Evolutionary conservation across 2,888 invertebrate species (phyloP), one percentile per base, ranked within the genome.

Genomic region (Caenorhabditis panamensis): DNA sequence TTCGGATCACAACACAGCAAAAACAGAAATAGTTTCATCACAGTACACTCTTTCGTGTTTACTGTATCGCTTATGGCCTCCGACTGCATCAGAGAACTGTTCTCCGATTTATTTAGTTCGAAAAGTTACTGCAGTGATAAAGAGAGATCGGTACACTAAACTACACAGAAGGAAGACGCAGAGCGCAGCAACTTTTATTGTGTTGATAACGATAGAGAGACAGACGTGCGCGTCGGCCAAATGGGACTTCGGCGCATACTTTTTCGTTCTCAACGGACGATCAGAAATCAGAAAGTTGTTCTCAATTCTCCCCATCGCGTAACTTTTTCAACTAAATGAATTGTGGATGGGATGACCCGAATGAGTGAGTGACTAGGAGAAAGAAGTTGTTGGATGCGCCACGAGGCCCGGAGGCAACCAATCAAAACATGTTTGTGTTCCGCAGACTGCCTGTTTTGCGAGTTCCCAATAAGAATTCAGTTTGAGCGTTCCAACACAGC

Each of bases 241-340:
- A 36, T 37, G 53, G 22, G 26, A 37, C 24, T n/a, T 28, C n/a
- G 36, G 22, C 66, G 53, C 58, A 69, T 61, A 69, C 61, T 47
- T 47, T 63, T 62, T 63, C 72, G 62, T 72, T 72, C 72, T 24
- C 56, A 56, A 49, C n/a, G 56, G 31, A 20, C 72, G 72, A 72
- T 72, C 72, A 72, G 63, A 56, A 72, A 72, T 58, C 72, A 72
- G 63, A 72, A 72, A 63, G 72, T 63, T 63, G 59, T 63, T 54
- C 41, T 41, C 44, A 18, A 41, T 37, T 54, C n/a, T 28, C 28
- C 22, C 24, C 36, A 28, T 51, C 31, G 28, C n/a, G 13, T 41
- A 20, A 16, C 4, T 22, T 26, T 31, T 58, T 56, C 58, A 47
- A 20, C 8, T 20, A 28, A 16, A 18, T 22, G n/a, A 24, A 47